A percentile compares a stretch with the other conserved stretches of the same genome.
These are phyloP conservation scores for Coptotermes formosanus DNA, from an alignment of 1,140 invertebrate species.

Conservation along the genomic window DNA sequence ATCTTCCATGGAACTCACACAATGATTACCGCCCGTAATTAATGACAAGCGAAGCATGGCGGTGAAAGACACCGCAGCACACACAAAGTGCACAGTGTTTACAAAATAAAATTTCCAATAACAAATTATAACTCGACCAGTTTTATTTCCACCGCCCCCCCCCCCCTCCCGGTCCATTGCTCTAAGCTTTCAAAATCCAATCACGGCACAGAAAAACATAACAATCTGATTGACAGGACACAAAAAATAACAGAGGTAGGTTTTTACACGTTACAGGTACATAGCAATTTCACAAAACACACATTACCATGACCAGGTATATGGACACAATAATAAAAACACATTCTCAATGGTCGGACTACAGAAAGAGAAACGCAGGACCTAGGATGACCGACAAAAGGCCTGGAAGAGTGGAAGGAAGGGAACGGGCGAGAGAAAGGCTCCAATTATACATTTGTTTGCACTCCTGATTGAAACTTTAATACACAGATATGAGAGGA, in stretches of 20 bases:
- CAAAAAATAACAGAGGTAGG: background rate
- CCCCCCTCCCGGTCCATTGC: background rate
- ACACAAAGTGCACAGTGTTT: background rate
- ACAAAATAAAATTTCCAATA: background rate
- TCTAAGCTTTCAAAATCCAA: background rate
- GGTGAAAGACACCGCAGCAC: background rate
- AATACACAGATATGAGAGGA: background rate
- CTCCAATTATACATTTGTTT: constrained; percentile 7
- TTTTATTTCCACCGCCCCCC: background rate
- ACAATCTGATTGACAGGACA: background rate
- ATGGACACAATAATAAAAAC: background rate
- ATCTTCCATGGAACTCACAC: background rate
- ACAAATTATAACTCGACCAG: background rate
- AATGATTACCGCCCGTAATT: background rate
- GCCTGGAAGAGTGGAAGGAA: no score
- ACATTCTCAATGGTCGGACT: background rate
- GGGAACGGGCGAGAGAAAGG: background rate
- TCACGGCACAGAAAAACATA: background rate
- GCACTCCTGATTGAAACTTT: constrained; percentile 5
- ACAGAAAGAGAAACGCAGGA: background rate
- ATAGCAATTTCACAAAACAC: background rate
- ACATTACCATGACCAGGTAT: background rate
- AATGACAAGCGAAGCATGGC: background rate
- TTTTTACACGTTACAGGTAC: background rate
- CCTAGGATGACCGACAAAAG: background rate